Conservation (phyloP, 2,113 vertebrate species). For the Phaetusa simplex region DNA sequence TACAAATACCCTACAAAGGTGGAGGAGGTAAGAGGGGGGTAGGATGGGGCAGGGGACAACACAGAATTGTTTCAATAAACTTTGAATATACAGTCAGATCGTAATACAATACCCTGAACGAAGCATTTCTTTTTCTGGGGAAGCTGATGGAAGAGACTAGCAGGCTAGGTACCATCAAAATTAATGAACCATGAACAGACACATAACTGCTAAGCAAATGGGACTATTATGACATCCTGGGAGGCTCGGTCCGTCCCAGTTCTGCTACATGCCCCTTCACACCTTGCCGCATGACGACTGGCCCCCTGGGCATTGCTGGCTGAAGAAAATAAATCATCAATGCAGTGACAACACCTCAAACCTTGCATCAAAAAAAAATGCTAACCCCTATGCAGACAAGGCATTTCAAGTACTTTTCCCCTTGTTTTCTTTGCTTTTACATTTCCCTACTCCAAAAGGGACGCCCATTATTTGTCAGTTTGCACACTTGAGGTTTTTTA, state of each 20-base stretch:
- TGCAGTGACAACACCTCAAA: not conserved
- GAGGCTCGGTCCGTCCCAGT: not conserved
- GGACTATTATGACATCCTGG: not conserved
- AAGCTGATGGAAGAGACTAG: not conserved
- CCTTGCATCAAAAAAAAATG: not conserved
- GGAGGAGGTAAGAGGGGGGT: accelerated
- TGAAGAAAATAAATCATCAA: constrained; percentile 20
- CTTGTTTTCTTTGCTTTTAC: not conserved
- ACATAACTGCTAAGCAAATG: constrained; percentile 12
- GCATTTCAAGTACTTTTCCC: not conserved
- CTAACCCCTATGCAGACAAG: not conserved
- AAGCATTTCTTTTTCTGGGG: not conserved
- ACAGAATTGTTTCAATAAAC: not conserved
- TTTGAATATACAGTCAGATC: not conserved
- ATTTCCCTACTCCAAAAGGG: not conserved
- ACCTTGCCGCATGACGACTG: not conserved
- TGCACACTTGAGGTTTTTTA: not conserved
- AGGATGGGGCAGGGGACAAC: too few species aligned
- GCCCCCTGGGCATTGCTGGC: not conserved
- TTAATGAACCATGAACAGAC: not conserved
- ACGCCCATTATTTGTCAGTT: not conserved
- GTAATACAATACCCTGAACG: not conserved
- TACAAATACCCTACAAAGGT: not conserved
- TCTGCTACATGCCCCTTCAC: constrained; percentile 4
- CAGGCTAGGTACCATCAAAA: not conserved